Conservation (phyloP, 2,113 vertebrate genomes). For the Struthidea cinerea region DNA sequence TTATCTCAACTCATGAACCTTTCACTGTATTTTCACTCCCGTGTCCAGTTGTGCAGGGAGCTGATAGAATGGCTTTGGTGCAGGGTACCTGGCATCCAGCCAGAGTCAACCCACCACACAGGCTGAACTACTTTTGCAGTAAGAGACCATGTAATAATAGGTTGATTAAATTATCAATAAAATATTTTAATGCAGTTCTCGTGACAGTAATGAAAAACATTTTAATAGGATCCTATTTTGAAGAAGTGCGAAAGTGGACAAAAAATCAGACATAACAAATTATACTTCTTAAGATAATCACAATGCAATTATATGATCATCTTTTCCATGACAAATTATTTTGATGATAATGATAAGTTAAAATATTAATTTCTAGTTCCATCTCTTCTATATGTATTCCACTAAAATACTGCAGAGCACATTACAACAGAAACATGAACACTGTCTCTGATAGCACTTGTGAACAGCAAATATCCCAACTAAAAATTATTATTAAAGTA, state of each 20-base stretch:
- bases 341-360: not conserved
- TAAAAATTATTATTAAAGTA: not conserved
- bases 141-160: not conserved
- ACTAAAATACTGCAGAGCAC: not conserved
- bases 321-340: not conserved
- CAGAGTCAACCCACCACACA: not conserved
- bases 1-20: accelerated
- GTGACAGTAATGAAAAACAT: not conserved
- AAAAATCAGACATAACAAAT: not conserved
- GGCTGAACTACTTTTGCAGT: not conserved
- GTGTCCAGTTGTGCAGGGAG: not conserved
- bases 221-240: not conserved
- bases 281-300: not conserved
- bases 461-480: not conserved
- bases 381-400: not conserved
- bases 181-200: not conserved
- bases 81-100: not conserved
- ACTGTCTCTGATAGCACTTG: not conserved
- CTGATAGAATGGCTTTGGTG: not conserved
- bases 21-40: not conserved
- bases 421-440: not conserved
- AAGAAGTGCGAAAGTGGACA: not conserved
- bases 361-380: not conserved
- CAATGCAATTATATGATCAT: not conserved
- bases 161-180: not conserved